Conservation (phyloP, 2,113 vertebrate species). For the Lycaon pictus region DNA sequence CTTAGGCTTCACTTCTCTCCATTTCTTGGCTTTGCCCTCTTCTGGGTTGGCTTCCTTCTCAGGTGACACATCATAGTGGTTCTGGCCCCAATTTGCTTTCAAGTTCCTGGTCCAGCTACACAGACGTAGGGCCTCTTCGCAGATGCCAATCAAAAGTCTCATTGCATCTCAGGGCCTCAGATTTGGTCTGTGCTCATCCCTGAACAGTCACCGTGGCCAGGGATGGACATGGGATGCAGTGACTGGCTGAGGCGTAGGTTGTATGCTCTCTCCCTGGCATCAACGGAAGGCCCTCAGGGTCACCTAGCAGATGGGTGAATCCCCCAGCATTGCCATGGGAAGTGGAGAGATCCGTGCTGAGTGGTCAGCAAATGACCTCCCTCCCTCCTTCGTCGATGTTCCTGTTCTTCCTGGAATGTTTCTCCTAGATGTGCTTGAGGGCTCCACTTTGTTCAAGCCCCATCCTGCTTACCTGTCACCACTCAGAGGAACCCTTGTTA, state of each 20-base stretch:
- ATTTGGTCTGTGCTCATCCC: background rate
- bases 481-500: fast-evolving
- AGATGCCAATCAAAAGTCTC: background rate
- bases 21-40: background rate
- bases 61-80: fast-evolving
- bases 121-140: background rate
- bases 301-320: background rate
- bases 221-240: fast-evolving
- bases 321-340: fast-evolving
- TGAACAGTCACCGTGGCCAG: background rate
- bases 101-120: background rate
- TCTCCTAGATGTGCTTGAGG: background rate
- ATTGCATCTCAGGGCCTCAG: background rate
- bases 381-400: fast-evolving
- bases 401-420: background rate
- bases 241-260: fast-evolving
- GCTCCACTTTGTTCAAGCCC: background rate
- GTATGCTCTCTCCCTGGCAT: background rate
- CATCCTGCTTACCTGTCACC: background rate
- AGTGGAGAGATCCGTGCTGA: fast-evolving
- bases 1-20: background rate
- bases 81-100: fast-evolving
- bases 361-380: background rate
- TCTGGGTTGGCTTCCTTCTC: background rate
- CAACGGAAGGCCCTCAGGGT: background rate